phyloP scores from a whole-genome alignment of 2,888 invertebrate species.

The Catotricha subobsoleta region DNA sequence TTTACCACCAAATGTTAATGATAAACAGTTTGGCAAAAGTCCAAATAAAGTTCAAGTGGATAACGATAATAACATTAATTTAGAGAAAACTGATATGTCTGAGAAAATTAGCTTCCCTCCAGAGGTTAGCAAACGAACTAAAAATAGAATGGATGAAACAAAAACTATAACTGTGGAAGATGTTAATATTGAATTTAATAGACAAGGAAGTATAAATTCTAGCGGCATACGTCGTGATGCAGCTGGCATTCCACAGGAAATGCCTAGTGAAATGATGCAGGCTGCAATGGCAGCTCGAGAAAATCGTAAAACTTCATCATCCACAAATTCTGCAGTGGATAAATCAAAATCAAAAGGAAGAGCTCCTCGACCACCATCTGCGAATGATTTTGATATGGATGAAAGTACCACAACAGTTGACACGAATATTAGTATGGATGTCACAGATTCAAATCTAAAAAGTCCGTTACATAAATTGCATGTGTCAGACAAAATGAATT shows the following conservation, averaged over 20 bases:
- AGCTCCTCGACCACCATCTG: slow-evolving; percentile 53
- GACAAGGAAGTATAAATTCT: slow-evolving; percentile 33
- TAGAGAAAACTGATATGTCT: slow-evolving; percentile 35
- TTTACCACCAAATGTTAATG: slow-evolving; percentile 38
- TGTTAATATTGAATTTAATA: slow-evolving; percentile 20
- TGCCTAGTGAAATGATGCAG: slow-evolving; percentile 51
- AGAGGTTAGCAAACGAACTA: not conserved
- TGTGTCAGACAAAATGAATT: too few species aligned
- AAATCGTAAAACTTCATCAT: slow-evolving; percentile 39
- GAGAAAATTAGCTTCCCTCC: not conserved
- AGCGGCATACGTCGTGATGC: slow-evolving; percentile 41
- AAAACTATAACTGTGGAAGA: not conserved
- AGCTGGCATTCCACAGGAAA: slow-evolving; percentile 46
- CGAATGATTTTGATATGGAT: slow-evolving; percentile 10
- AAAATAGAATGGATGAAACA: not conserved
- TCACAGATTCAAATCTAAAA: slow-evolving; percentile 1
- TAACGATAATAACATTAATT: slow-evolving; percentile 15
- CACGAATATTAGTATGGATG: not conserved
- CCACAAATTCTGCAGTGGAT: slow-evolving; percentile 15
- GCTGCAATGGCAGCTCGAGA: slow-evolving; percentile 51
- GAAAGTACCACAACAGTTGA: not conserved
- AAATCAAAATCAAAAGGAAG: slow-evolving; percentile 48
- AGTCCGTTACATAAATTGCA: not conserved
- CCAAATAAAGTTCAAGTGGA: slow-evolving; percentile 17
- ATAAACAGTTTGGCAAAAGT: slow-evolving; percentile 28